phyloP scores from a whole-genome alignment of 37 sponge, comb jelly and placozoan species.

The Mnemiopsis leidyi region DNA sequence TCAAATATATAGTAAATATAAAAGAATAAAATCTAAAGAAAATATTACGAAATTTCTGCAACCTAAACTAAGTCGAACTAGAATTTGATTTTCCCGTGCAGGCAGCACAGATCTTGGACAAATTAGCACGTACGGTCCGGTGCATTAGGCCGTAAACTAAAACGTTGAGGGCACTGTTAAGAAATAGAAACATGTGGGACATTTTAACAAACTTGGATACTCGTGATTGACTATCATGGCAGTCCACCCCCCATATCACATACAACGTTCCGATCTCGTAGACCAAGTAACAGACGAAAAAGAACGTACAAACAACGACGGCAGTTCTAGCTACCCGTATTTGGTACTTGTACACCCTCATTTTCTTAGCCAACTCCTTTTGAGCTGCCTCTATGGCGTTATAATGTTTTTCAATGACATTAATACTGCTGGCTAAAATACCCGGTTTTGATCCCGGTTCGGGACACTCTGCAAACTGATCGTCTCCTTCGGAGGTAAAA shows the following conservation, averaged over 20 bases:
- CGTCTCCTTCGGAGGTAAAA: background rate
- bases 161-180: slow-evolving; percentile 14
- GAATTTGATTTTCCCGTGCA: too few species aligned
- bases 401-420: slow-evolving; percentile 25
- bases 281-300: background rate
- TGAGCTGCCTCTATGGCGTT: slow-evolving; percentile 6
- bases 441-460: background rate
- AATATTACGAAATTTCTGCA: too few species aligned
- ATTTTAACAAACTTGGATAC: background rate
- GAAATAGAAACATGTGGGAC: background rate
- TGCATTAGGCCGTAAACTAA: slow-evolving; percentile 26
- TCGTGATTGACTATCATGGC: too few species aligned
- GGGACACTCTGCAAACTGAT: too few species aligned
- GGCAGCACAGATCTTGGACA: slow-evolving; percentile 14
- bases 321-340: slow-evolving; percentile 34
- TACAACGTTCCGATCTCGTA: background rate
- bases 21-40: too few species aligned
- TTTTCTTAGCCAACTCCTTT: slow-evolving; percentile 29
- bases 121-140: background rate
- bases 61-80: too few species aligned
- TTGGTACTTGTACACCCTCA: slow-evolving; percentile 58
- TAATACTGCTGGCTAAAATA: background rate
- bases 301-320: slow-evolving; percentile 44
- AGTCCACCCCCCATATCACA: background rate
- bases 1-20: too few species aligned